Conservation (phyloP, 2,888 invertebrate species). For the Mechanitis mazaeus region DNA sequence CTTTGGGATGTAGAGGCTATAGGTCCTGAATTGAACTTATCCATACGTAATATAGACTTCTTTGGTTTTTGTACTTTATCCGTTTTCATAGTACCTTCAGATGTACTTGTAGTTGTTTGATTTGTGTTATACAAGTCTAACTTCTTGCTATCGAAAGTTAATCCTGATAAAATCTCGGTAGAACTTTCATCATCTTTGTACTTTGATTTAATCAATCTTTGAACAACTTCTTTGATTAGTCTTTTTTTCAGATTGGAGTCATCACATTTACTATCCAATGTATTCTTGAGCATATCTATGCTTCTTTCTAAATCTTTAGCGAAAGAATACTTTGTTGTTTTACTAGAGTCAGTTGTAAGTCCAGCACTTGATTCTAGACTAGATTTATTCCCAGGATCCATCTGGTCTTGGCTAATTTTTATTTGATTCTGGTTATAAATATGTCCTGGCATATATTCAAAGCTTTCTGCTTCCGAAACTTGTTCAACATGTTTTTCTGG, state of each 20-base stretch:
- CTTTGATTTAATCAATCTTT: constrained; percentile 76
- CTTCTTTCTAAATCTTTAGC: constrained; percentile 79
- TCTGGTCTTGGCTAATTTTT: constrained; percentile 38
- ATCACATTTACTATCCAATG: constrained; percentile 77
- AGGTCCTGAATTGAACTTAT: constrained; percentile 56
- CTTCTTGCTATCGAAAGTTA: constrained; percentile 55
- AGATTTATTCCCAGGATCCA: constrained; percentile 58
- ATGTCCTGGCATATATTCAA: constrained; percentile 79
- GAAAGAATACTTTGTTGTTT: constrained; percentile 60
- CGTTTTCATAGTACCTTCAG: constrained; percentile 52
- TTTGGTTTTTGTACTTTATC: constrained; percentile 44
- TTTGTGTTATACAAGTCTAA: constrained; percentile 39
- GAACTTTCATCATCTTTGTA: constrained; percentile 77
- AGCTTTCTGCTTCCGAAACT: constrained; percentile 79
- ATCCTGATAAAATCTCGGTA: constrained; percentile 67
- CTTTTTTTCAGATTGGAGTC: constrained; percentile 78
- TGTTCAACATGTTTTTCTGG: constrained; percentile 55
- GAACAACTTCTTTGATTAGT: constrained; percentile 80
- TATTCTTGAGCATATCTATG: constrained; percentile 75
- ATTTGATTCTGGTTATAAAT: constrained; percentile 74
- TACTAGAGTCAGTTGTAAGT: constrained; percentile 63
- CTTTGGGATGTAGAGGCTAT: constrained; percentile 67
- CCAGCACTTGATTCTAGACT: constrained; percentile 65
- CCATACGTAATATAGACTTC: constrained; percentile 61
- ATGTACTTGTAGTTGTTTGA: constrained; percentile 60